Conservation (phyloP, 2,888 invertebrate genomes). For the Agrenia bidenticulata region DNA sequence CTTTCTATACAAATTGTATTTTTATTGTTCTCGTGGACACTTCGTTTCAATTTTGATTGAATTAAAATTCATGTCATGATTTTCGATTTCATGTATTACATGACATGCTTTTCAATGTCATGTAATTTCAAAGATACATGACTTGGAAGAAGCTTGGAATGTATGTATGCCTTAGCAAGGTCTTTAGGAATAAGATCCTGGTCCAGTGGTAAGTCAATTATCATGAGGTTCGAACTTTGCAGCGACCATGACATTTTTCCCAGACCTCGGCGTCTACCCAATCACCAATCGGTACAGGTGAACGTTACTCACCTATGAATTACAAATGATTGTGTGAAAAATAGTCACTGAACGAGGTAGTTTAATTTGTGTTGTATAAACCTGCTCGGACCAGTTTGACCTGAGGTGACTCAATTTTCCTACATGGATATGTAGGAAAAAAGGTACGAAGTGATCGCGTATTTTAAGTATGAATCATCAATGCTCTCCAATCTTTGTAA, state of each 20-base stretch:
- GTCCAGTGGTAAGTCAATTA: conserved; percentile 98
- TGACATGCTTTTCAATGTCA: no score
- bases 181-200: conserved; percentile 80
- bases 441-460: conserved; percentile 95
- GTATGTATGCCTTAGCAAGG: conserved; percentile 73
- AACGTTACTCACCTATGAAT: conserved; percentile 73
- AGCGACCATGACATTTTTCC: conserved; percentile 96
- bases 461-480: conserved; percentile 97
- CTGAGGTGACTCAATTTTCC: conserved; percentile 92
- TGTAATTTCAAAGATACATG: conserved; percentile 73
- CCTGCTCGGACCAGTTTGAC: conserved; percentile 87
- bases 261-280: conserved; percentile 82
- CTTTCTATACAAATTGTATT: no score
- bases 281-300: conserved; percentile 92
- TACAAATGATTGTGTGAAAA: no score
- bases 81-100: no score
- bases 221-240: conserved; percentile 99
- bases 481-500: conserved; percentile 96
- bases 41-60: no score
- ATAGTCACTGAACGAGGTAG: no score
- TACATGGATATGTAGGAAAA: conserved; percentile 95
- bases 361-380: no score
- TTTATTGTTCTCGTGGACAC: no score
- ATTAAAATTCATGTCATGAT: no score
- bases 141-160: conserved; percentile 71